A percentile compares a stretch with the other conserved stretches of the same genome.
Evolutionary conservation across 2,888 invertebrate species (phyloP).

Genomic region (Reticulitermes lucifugus): DNA sequence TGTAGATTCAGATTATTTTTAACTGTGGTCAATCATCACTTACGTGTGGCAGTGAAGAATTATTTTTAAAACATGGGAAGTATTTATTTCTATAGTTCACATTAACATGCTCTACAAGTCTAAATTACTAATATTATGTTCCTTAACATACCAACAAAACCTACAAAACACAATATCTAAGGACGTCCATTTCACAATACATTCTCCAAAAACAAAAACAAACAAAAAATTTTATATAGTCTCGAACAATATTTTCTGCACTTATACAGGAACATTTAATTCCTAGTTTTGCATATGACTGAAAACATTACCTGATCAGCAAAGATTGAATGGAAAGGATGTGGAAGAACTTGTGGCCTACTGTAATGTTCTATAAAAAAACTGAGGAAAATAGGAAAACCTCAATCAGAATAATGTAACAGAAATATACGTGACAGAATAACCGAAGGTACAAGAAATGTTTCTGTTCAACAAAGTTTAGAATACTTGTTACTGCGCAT

Average conservation of each 20-base stretch:
- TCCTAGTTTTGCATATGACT: no score
- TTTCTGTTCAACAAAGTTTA: no score
- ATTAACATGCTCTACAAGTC: background rate
- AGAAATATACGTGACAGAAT: no score
- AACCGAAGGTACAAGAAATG: no score
- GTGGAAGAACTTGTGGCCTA: no score
- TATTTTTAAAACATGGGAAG: background rate
- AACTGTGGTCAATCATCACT: background rate
- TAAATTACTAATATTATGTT: background rate
- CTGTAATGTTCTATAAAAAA: no score
- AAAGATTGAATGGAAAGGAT: no score
- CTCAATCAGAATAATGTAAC: no score
- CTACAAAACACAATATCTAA: background rate
- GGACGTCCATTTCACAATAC: background rate
- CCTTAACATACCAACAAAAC: background rate
- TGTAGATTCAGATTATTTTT: background rate
- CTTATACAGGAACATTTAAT: background rate
- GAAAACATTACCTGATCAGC: no score
- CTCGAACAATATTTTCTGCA: background rate
- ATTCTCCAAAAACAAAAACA: background rate
- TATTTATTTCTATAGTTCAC: background rate
- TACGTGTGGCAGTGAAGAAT: conserved; percentile 28
- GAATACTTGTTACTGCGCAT: no score
- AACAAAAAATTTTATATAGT: background rate
- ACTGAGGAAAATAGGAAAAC: no score